phyloP scores from a whole-genome alignment of 2,888 invertebrate genomes.

The Rhodophaea formosa region DNA sequence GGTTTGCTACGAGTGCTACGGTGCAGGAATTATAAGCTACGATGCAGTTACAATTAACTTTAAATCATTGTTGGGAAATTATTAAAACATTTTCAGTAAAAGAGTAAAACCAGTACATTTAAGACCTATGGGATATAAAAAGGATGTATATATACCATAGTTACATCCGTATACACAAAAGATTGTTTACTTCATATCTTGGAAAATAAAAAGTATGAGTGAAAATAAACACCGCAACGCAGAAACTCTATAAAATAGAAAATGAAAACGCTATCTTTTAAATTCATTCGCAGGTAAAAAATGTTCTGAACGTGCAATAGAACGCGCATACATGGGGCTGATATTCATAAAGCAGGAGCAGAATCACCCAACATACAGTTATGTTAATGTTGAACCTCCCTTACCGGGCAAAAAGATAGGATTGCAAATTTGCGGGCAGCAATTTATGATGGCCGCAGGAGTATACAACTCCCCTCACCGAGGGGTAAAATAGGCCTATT shows the following conservation, averaged over 20 bases:
- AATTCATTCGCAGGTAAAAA: slow-evolving; percentile 19
- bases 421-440: slow-evolving; percentile 80
- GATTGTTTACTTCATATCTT: too few species aligned
- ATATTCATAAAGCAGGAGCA: slow-evolving; percentile 66
- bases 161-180: too few species aligned
- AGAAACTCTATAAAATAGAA: not conserved
- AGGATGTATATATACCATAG: too few species aligned
- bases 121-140: too few species aligned
- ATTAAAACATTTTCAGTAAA: slow-evolving; percentile 39
- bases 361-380: slow-evolving; percentile 71
- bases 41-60: slow-evolving; percentile 75
- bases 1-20: slow-evolving; percentile 25
- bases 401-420: slow-evolving; percentile 73
- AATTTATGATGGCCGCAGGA: slow-evolving; percentile 66
- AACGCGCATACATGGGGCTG: slow-evolving; percentile 40
- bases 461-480: slow-evolving; percentile 65
- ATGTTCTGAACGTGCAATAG: slow-evolving; percentile 40
- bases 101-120: too few species aligned
- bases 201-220: not conserved
- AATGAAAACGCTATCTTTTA: slow-evolving; percentile 1
- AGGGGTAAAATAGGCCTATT: slow-evolving; percentile 73
- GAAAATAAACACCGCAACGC: not conserved
- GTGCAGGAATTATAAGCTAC: slow-evolving; percentile 52
- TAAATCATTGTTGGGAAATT: slow-evolving; percentile 59
- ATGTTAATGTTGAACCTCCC: slow-evolving; percentile 74